These are phyloP conservation scores for Antechinus stuartii DNA, from an alignment of 2,113 vertebrate genomes.

Conservation along the genomic window DNA sequence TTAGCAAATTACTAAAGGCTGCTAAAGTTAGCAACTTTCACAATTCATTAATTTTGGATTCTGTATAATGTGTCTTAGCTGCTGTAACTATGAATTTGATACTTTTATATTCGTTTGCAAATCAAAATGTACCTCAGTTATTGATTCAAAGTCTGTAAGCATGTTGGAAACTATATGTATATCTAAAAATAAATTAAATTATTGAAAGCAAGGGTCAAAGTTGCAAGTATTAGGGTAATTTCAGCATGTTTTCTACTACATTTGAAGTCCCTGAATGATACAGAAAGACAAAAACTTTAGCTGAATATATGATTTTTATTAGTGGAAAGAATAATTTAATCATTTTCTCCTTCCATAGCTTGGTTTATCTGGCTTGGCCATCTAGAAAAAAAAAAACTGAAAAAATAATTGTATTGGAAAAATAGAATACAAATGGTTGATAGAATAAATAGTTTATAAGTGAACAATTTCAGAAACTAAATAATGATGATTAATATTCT, in stretches of 20 bases:
- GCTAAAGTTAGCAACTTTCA: conserved; percentile 50
- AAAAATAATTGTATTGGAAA: background rate
- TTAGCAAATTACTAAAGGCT: conserved; percentile 63
- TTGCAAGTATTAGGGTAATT: conserved; percentile 1
- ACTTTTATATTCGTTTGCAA: conserved; percentile 39
- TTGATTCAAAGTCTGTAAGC: conserved; percentile 44
- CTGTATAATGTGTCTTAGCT: conserved; percentile 55
- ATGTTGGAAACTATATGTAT: conserved; percentile 44
- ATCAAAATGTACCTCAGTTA: conserved; percentile 31
- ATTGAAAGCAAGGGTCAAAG: background rate
- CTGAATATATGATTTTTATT: background rate
- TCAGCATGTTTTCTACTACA: background rate
- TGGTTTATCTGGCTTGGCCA: background rate
- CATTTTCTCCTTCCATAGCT: too few species aligned
- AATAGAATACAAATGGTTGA: background rate
- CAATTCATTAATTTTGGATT: conserved; percentile 41
- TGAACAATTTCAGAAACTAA: background rate
- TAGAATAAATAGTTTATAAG: background rate
- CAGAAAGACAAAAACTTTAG: background rate
- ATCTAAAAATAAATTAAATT: conserved; percentile 32
- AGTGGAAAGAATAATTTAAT: background rate
- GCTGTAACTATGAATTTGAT: conserved; percentile 56
- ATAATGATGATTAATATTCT: background rate
- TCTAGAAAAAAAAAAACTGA: background rate
- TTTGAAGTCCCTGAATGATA: background rate